Evolutionary conservation across 2,113 vertebrate species (phyloP).

Genomic region (Anguilla rostrata): DNA sequence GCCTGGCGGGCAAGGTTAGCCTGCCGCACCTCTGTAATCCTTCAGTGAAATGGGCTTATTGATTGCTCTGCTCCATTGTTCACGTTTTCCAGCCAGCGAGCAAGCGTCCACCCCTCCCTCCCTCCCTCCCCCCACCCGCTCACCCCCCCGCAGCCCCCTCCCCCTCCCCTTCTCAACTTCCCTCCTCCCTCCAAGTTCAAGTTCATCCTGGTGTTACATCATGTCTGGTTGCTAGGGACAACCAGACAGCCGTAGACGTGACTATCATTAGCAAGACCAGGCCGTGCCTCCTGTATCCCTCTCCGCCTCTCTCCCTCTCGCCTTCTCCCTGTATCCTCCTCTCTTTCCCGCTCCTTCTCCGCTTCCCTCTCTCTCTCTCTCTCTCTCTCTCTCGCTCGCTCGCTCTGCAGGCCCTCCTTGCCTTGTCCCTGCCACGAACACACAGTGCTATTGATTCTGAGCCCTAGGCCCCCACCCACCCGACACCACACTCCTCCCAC

Average conservation of each 20-base stretch:
- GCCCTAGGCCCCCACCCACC: constrained; percentile 71
- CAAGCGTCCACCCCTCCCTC: constrained; percentile 38
- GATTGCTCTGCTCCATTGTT: constrained; percentile 92
- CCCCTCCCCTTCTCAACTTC: constrained; percentile 34
- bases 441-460: constrained; percentile 86
- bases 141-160: constrained; percentile 29
- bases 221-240: constrained; percentile 95
- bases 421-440: constrained; percentile 71
- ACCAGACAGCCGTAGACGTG: constrained; percentile 97
- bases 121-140: constrained; percentile 57
- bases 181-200: constrained; percentile 86
- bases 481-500: constrained; percentile 74
- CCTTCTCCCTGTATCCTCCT: constrained; percentile 55
- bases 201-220: constrained; percentile 96
- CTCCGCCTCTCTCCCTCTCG: constrained; percentile 75
- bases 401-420: constrained; percentile 58
- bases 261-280: constrained; percentile 90
- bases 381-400: background rate
- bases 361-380: constrained; percentile 38
- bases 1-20: constrained; percentile 84
- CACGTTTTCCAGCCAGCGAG: constrained; percentile 79
- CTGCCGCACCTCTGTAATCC: constrained; percentile 86
- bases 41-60: constrained; percentile 92
- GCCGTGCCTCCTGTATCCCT: constrained; percentile 69
- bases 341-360: constrained; percentile 75